phyloP scores from a whole-genome alignment of 2,113 vertebrate genomes.

The Amphilophus citrinellus region DNA sequence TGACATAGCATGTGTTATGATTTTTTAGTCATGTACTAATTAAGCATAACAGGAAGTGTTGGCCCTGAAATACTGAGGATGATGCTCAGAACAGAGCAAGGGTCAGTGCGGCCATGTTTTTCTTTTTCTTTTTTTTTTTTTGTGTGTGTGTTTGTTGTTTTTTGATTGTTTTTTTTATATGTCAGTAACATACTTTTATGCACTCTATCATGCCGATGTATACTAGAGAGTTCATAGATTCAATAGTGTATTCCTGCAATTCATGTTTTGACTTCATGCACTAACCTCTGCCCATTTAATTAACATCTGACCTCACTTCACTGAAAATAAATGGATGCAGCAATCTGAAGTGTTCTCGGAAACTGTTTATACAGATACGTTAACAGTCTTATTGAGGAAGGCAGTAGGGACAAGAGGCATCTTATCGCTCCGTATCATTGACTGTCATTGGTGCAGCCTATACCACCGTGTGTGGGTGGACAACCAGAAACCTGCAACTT shows the following conservation, averaged over 20 bases:
- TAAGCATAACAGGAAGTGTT: conserved; percentile 69
- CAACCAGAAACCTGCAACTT: conserved; percentile 53
- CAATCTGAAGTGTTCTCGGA: neutral
- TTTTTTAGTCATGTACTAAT: conserved; percentile 70
- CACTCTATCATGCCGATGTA: conserved; percentile 30
- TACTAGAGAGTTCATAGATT: neutral
- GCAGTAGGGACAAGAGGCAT: conserved; percentile 12
- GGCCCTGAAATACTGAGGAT: conserved; percentile 44
- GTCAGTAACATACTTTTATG: conserved; percentile 40
- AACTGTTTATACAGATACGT: conserved; percentile 21
- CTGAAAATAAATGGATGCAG: conserved; percentile 9
- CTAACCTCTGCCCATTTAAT: conserved; percentile 10
- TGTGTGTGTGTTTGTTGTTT: neutral
- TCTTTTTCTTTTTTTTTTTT: too few relatives aligned
- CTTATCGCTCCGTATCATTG: conserved; percentile 52
- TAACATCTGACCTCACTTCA: conserved; percentile 30
- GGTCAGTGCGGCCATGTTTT: conserved; percentile 12
- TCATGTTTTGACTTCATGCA: conserved; percentile 32
- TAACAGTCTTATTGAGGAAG: conserved; percentile 46
- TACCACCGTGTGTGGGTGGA: conserved; percentile 50
- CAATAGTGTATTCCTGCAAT: neutral
- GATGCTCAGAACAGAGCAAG: conserved; percentile 40
- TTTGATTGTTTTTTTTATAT: neutral
- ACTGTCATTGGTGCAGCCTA: conserved; percentile 34
- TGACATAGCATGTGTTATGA: conserved; percentile 67